Conservation (phyloP, 2,888 invertebrate species). For the Torymus aiolomorphi region DNA sequence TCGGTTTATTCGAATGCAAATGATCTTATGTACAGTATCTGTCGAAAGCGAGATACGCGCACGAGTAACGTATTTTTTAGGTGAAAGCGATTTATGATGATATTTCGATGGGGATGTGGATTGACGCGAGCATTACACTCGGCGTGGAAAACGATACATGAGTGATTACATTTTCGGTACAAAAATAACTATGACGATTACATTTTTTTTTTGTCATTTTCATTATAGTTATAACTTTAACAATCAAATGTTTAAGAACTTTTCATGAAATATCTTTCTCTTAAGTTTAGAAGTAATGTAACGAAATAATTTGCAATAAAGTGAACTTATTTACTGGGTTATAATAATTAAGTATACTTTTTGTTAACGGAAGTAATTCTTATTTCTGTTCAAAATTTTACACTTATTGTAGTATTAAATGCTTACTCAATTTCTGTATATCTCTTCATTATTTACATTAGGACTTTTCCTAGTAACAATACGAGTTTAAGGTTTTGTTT, state of each 20-base stretch:
- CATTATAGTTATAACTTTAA: neutral
- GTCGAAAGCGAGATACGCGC: neutral
- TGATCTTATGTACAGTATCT: slow-evolving; percentile 21
- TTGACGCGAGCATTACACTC: neutral
- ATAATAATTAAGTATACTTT: neutral
- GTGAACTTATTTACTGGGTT: too few species aligned
- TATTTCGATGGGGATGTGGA: neutral
- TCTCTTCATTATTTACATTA: slow-evolving; percentile 32
- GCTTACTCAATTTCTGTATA: slow-evolving; percentile 6
- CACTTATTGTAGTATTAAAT: slow-evolving; percentile 6
- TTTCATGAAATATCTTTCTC: neutral
- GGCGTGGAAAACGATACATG: slow-evolving; percentile 11
- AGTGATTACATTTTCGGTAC: slow-evolving; percentile 40
- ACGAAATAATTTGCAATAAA: too few species aligned
- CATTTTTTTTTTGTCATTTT: neutral
- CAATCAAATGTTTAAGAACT: neutral
- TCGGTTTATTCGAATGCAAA: neutral
- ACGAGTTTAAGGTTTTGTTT: neutral
- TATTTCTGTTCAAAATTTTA: neutral
- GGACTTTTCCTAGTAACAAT: slow-evolving; percentile 27
- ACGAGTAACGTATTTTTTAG: too few species aligned
- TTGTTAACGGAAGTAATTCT: neutral
- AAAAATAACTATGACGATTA: slow-evolving; percentile 39
- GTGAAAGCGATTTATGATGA: too few species aligned
- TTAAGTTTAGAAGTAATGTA: slow-evolving; percentile 10